Conservation (phyloP, 2,113 vertebrate species). For the Caretta caretta region DNA sequence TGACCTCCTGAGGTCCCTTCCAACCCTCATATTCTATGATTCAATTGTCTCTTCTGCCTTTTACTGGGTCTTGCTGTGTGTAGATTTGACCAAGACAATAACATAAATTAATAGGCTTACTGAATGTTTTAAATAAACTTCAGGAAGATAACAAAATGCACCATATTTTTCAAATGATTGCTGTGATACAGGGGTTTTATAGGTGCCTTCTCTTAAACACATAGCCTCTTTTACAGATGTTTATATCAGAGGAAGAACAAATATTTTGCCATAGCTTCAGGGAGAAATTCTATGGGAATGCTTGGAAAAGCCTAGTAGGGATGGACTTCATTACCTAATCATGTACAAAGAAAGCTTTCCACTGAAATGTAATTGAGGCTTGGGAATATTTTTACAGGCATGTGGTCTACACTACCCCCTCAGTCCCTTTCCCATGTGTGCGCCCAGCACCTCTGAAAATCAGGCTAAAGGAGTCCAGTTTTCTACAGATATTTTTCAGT, state of each 20-base stretch:
- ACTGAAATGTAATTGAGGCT: constrained; percentile 17
- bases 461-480: constrained; percentile 1
- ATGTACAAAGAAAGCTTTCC: constrained; percentile 1
- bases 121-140: neutral
- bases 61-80: neutral
- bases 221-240: neutral
- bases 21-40: no score
- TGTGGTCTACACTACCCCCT: neutral
- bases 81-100: neutral
- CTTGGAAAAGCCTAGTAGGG: constrained; percentile 65
- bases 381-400: neutral
- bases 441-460: neutral
- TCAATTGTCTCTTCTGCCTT: neutral
- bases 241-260: constrained; percentile 71
- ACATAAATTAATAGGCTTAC: neutral
- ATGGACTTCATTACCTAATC: constrained; percentile 62
- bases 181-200: constrained; percentile 48
- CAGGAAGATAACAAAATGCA: neutral
- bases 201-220: constrained; percentile 42
- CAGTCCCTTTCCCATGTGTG: neutral
- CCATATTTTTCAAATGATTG: neutral
- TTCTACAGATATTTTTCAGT: neutral
- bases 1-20: no score
- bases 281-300: constrained; percentile 70
- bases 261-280: constrained; percentile 75